phyloP scores from a whole-genome alignment of 1,140 invertebrate genomes.

The Heliconius hermathena region DNA sequence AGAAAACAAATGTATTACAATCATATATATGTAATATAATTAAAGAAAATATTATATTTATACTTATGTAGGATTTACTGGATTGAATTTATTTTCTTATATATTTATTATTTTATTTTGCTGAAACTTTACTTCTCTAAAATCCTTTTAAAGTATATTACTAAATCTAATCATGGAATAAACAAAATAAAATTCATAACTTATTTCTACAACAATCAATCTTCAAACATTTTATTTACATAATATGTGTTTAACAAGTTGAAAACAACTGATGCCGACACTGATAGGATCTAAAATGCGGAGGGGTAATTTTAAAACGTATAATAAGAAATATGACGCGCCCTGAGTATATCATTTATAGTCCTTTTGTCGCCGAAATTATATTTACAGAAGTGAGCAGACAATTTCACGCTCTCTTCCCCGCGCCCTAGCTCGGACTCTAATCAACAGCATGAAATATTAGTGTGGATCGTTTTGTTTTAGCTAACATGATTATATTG shows the following conservation, averaged over 20 bases:
- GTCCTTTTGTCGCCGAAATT: slow-evolving; percentile 81
- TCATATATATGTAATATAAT: not conserved
- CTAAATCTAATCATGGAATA: not conserved
- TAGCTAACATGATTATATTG: slow-evolving; percentile 1
- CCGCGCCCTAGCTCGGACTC: slow-evolving; percentile 68
- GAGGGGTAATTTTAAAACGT: slow-evolving; percentile 63
- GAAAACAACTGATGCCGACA: slow-evolving; percentile 16
- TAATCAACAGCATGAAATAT: slow-evolving; percentile 64
- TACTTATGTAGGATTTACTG: too few species aligned
- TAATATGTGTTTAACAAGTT: slow-evolving; percentile 21
- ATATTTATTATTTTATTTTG: too few species aligned
- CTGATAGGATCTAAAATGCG: slow-evolving; percentile 23
- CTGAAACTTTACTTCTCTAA: too few species aligned
- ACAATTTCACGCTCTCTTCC: slow-evolving; percentile 81
- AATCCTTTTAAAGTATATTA: not conserved
- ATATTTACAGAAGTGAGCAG: slow-evolving; percentile 82
- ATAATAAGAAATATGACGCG: slow-evolving; percentile 66
- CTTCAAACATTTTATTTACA: slow-evolving; percentile 2
- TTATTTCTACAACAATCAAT: not conserved
- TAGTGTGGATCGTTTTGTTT: slow-evolving; percentile 51
- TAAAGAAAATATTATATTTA: not conserved
- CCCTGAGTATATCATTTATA: slow-evolving; percentile 76
- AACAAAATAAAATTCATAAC: not conserved
- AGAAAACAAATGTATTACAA: not conserved
- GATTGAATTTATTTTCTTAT: not conserved